Evolutionary conservation across 2,797 vertebrate genomes (phyloP).

Genomic region (Taeniopygia guttata): DNA sequence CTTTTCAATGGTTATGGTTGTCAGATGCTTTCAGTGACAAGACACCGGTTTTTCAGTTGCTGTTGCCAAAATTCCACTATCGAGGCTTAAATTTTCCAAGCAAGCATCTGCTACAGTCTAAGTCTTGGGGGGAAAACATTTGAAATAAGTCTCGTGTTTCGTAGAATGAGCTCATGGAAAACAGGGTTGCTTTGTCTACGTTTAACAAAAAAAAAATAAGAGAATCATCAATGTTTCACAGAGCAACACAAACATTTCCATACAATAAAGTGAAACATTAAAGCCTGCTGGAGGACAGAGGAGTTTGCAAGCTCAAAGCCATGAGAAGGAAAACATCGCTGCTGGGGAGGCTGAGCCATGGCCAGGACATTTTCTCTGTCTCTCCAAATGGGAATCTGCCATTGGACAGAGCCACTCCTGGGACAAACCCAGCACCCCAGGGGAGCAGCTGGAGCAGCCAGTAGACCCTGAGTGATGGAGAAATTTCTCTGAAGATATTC

Average conservation of each 20-base stretch:
- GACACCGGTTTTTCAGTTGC: not conserved
- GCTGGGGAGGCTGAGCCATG: not conserved
- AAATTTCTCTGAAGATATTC: not conserved
- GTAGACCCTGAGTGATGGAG: not conserved
- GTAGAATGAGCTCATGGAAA: constrained; percentile 33
- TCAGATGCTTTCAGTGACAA: not conserved
- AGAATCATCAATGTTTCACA: not conserved
- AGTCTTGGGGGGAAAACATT: not conserved
- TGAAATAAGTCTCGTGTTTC: not conserved
- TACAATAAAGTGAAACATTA: not conserved
- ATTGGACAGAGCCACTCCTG: fast-evolving
- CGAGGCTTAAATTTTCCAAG: not conserved
- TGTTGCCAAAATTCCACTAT: constrained; percentile 29
- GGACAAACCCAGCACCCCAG: not conserved
- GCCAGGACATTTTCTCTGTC: not conserved
- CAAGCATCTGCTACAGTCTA: constrained; percentile 6
- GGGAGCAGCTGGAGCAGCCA: not conserved
- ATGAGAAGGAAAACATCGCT: not conserved
- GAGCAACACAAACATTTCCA: not conserved
- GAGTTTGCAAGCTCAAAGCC: not conserved
- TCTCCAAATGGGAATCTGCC: not conserved
- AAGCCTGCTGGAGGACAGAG: not conserved
- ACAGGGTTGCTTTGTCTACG: constrained; percentile 28
- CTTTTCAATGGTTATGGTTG: not conserved
- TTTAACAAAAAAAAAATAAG: not conserved